Evolutionary conservation across 1,140 invertebrate genomes (phyloP), one percentile per base, ranked within the genome.

Genomic region (Schlechtendalia chinensis): DNA sequence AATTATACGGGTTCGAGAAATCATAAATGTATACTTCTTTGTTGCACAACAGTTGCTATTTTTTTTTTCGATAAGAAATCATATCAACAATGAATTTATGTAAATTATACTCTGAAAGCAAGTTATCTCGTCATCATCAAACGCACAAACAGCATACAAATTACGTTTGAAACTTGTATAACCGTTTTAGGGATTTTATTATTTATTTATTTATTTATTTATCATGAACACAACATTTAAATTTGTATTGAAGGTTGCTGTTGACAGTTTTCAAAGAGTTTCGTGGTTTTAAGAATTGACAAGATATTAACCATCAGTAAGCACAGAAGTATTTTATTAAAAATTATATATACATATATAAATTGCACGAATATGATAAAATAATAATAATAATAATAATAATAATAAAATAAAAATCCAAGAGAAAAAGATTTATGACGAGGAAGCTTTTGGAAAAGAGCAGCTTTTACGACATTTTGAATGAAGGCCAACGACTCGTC

Each of bases 401-500:
- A 65, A 59, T 39, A 67, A 67, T n/a, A 50, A 27, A 72, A 53
- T 54, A 53, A 27, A 32, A 54, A 58, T 58, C n/a, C 32, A 74
- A 24, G 32, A 56, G 27, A 75, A 74, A 74, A 74, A 75, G 72
- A 75, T 75, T 75, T 75, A 56, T 32, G 39, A 45, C 14, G 32
- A 75, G 54, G 27, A 39, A 79, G 56, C 24, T 63, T 79, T 79
- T 17, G 75, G 39, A 79, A 79, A 61, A 79, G 58, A 79, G 58
- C 58, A 61, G 75, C 75, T 61, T 79, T 63, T 61, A 59, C 27
- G 72, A 79, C 56, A 63, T 79, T 79, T 79, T 61, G 75, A 79
- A 61, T 79, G 75, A 61, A 29, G 56, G 56, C 54, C 75, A 79
- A 58, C 75, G 56, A 63, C 24, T 75, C 29, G 22, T 19, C 32